Conservation (phyloP, 2,888 invertebrate genomes). For the Bombylius major region DNA sequence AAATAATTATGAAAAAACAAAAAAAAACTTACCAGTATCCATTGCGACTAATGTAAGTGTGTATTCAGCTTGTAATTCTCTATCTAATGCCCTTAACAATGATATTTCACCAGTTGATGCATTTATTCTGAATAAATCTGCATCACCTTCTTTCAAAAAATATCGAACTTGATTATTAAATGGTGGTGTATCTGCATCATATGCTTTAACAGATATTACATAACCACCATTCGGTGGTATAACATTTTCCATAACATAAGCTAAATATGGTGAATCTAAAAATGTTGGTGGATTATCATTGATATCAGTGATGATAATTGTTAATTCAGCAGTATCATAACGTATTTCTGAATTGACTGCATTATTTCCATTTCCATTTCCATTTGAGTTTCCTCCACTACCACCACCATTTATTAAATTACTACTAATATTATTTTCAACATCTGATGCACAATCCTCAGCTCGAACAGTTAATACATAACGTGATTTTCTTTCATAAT, state of each 20-base stretch:
- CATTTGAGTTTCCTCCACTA: neutral
- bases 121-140: constrained; percentile 81
- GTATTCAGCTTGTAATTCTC: constrained; percentile 74
- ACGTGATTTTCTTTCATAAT: constrained; percentile 78
- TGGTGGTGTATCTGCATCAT: constrained; percentile 82
- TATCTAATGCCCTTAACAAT: constrained; percentile 66
- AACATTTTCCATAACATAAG: constrained; percentile 87
- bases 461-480: constrained; percentile 76
- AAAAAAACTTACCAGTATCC: constrained; percentile 71
- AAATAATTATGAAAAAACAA: too few species aligned
- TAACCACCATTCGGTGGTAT: constrained; percentile 68
- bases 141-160: constrained; percentile 86
- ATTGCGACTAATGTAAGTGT: constrained; percentile 78
- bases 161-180: constrained; percentile 85
- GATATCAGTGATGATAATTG: constrained; percentile 76
- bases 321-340: constrained; percentile 67
- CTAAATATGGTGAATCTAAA: constrained; percentile 86
- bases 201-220: constrained; percentile 71
- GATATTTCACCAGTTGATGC: constrained; percentile 85
- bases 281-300: constrained; percentile 92
- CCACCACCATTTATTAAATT: neutral
- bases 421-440: constrained; percentile 29
- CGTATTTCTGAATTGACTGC: constrained; percentile 34
- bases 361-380: neutral
- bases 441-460: constrained; percentile 73